Conservation (phyloP, 1,140 invertebrate species). For the Nymphalis io region DNA sequence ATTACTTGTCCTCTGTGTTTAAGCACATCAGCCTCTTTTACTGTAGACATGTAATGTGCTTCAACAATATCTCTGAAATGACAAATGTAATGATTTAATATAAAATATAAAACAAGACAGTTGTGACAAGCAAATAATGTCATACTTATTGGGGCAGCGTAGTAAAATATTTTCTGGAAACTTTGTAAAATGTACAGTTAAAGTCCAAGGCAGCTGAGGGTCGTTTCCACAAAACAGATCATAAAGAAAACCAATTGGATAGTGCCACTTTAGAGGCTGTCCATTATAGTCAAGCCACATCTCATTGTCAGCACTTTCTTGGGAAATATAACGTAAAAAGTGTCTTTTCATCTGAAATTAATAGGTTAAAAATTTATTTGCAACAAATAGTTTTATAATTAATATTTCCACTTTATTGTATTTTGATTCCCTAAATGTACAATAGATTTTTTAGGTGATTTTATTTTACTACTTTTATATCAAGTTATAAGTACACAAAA, state of each 20-base stretch:
- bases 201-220: constrained; percentile 92
- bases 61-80: constrained; percentile 94
- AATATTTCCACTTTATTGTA: no score
- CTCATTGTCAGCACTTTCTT: constrained; percentile 91
- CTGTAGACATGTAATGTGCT: constrained; percentile 95
- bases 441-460: no score
- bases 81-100: constrained; percentile 14
- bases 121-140: neutral
- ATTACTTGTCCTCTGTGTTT: constrained; percentile 96
- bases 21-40: constrained; percentile 98
- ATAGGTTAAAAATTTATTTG: no score
- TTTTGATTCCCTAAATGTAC: no score
- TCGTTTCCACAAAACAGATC: constrained; percentile 88
- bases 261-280: constrained; percentile 96
- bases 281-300: constrained; percentile 98
- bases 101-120: constrained; percentile 15
- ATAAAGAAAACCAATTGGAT: constrained; percentile 96
- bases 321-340: constrained; percentile 91
- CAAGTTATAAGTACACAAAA: neutral
- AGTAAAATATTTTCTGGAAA: constrained; percentile 92
- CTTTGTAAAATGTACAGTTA: constrained; percentile 97
- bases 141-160: constrained; percentile 89
- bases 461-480: neutral
- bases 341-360: constrained; percentile 91
- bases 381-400: no score